Evolutionary conservation across 2,888 invertebrate species (phyloP), one percentile per base, ranked within the genome.

Genomic region (Sycophila texana): DNA sequence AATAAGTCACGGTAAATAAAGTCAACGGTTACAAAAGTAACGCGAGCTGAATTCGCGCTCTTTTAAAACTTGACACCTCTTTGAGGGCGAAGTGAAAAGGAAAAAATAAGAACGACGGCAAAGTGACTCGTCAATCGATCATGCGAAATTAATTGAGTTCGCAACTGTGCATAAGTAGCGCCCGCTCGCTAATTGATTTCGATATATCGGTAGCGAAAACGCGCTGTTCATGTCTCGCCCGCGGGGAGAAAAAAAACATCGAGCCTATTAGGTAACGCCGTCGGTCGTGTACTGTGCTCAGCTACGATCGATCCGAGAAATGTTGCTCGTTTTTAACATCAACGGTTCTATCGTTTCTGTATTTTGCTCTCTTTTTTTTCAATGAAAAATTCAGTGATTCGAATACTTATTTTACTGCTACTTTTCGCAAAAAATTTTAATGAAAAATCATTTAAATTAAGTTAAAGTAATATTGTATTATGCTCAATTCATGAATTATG

Each of bases 81-180:
- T 4, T 16, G 30, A 39, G 39, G 39, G 39, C 39, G 39, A 7
- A 39, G 10, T 39, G 39, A 39, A 0, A 10, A 39, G 10, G 22
- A 22, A 49, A 60, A 71, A 26, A 14, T 0, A 16, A 39, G 18
- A 71, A 7, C 39, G 39, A 39, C 39, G 39, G 10, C 39, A 10
- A 2, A 39, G n/a, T 22, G 26, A 22, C 26, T 72, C 58, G 49
- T 22, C 74, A 49, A 67, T 75, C 67, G 60, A 67, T 67, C 67
- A 67, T n/a, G 74, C 26, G 51, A 51, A 67, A 75, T 75, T 75
- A 75, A 75, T 75, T 75, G 49, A 75, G 60, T 60, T 60, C 60
- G 74, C 67, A 20, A 60, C 16, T 0, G 26, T 5, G 60, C 22
- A 22, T 20, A n/a, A 65, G 22, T 51, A 66, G 57, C 58, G 66